These are phyloP conservation scores for Meda fulgida DNA, from an alignment of 2,797 vertebrate genomes.

Conservation along the genomic window DNA sequence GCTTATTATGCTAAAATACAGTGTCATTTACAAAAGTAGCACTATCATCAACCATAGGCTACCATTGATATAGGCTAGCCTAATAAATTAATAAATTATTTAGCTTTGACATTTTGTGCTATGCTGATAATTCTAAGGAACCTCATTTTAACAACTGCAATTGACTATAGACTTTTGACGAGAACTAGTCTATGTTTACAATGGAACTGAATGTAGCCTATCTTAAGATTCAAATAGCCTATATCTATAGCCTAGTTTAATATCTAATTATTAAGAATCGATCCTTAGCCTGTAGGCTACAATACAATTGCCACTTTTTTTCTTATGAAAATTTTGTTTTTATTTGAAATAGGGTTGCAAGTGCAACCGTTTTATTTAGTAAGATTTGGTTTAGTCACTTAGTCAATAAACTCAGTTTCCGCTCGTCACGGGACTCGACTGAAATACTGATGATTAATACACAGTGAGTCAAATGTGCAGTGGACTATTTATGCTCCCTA, in stretches of 20 bases:
- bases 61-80: neutral
- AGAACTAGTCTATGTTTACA: no score
- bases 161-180: no score
- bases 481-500: conserved; percentile 59
- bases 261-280: neutral
- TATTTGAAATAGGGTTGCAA: conserved; percentile 39
- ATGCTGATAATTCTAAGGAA: neutral
- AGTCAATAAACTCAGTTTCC: conserved; percentile 54
- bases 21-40: neutral
- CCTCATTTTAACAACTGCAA: no score
- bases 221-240: neutral
- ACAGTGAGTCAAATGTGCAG: conserved; percentile 66
- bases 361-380: conserved; percentile 41
- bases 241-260: no score
- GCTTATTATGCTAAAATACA: neutral
- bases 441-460: conserved; percentile 62
- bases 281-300: neutral
- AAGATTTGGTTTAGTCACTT: conserved; percentile 59
- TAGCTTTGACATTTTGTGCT: neutral
- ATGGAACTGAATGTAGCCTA: no score
- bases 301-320: no score
- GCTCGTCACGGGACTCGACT: conserved; percentile 44
- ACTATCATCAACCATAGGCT: neutral
- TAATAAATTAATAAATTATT: no score
- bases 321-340: conserved; percentile 24